A percentile compares a stretch with the other conserved stretches of the same genome.
Conservation (phyloP, 2,113 vertebrate genomes). For the Neolamprologus cancellatus region DNA sequence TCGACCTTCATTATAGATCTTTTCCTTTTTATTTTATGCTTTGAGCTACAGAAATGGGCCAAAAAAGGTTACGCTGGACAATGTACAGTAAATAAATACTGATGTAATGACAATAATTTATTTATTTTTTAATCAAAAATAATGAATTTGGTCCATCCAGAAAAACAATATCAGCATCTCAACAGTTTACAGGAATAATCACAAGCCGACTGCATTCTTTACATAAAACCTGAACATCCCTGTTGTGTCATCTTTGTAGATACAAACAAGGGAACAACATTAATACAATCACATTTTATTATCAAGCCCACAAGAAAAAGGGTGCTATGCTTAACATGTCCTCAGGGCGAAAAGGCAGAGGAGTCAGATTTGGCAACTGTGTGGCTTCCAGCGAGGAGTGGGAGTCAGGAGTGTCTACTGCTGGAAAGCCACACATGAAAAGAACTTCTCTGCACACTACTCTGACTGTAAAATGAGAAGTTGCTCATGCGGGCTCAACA, state of each 20-base stretch:
- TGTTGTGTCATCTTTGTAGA: neutral
- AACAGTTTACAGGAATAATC: conserved; percentile 1
- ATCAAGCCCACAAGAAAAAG: neutral
- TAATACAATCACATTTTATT: neutral
- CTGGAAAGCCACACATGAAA: neutral
- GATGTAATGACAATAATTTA: conserved; percentile 10
- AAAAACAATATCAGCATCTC: neutral
- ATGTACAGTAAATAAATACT: conserved; percentile 12
- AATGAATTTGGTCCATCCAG: conserved; percentile 15
- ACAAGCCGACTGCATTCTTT: neutral
- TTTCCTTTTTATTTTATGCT: neutral
- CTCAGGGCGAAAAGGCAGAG: neutral
- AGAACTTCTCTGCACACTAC: neutral
- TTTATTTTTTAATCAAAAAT: neutral
- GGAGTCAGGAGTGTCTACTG: neutral
- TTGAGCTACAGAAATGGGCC: conserved; percentile 10
- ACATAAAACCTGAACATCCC: neutral
- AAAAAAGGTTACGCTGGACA: neutral
- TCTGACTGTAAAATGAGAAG: neutral
- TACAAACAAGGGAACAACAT: conserved; percentile 14
- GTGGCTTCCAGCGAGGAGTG: neutral
- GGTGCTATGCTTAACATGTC: neutral
- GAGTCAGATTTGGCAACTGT: conserved; percentile 13
- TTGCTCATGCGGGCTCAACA: neutral
- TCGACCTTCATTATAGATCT: neutral